Evolutionary conservation across 2,113 vertebrate genomes (phyloP).

Genomic region (Arvicanthis niloticus): DNA sequence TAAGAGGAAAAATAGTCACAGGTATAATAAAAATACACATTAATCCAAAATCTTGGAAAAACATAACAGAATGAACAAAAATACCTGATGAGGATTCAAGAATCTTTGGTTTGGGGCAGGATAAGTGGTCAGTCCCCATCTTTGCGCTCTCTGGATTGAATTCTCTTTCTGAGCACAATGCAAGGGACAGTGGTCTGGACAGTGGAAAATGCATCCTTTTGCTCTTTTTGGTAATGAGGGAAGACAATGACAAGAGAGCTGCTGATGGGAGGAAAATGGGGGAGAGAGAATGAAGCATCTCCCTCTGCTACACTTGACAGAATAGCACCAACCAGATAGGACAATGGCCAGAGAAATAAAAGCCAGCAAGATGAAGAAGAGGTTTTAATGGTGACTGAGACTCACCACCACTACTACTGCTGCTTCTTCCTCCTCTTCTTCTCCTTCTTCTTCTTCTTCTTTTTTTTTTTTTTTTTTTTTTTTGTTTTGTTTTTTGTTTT

Average conservation of each 20-base stretch:
- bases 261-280: not conserved
- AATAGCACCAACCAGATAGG: not conserved
- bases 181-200: not conserved
- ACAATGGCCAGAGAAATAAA: not conserved
- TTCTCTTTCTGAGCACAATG: not conserved
- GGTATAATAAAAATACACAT: not conserved
- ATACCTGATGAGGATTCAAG: not conserved
- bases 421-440: too few relatives aligned
- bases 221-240: not conserved
- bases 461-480: too few relatives aligned
- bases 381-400: not conserved
- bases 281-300: not conserved
- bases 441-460: too few relatives aligned
- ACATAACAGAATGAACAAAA: not conserved
- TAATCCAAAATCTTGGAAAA: not conserved
- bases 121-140: not conserved
- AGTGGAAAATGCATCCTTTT: not conserved
- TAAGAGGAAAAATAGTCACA: not conserved
- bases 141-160: not conserved
- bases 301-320: not conserved
- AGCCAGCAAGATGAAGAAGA: not conserved
- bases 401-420: not conserved
- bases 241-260: not conserved
- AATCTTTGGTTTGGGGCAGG: not conserved
- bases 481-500: too few relatives aligned